Evolutionary conservation across 92 coral and sea anemone genomes (phyloP), one percentile per base, ranked within the genome.

Genomic region (Heliopora coerulea): DNA sequence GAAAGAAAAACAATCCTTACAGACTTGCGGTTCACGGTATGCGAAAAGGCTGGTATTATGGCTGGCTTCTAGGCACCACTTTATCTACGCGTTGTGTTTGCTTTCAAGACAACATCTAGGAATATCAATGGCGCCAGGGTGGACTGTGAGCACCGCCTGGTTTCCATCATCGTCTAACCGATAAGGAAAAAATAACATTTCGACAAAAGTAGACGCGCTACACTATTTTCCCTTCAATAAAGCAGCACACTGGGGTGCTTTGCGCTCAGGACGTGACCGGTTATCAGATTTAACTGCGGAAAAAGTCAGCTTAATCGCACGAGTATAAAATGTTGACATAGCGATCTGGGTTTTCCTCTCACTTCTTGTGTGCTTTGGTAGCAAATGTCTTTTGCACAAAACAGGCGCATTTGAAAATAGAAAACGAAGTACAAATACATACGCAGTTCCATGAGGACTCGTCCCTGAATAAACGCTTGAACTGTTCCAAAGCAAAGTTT

Each of bases 91-190:
- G 50, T 46, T 24, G 32, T 67, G 74, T 67, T 67, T 67, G 46
- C 74, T 24, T 67, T 67, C 33, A 20, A 46, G 58, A 67, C 74
- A 49, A 67, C 50, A 67, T 67, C 74, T 20, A 32, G 59, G 59
- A 67, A 48, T 49, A 67, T 26, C 25, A 48, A 23, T 67, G 74
- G 74, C 74, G 74, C 74, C 74, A 21, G 74, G 39, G n/a, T 2
- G 48, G 44, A 27, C 17, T 8, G 2, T 7, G 7, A 10, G 39
- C 54, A 65, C n/a, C 13, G 59, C 34, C 74, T 67, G 74, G 24
- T 26, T 14, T 34, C 48, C 58, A 34, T 67, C 74, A 67, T 23
- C 8, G 49, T 66, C 34, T 3, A n/a, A 15, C 32, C 58, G 54
- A 46, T 46, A 67, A 56, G 54, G 19, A 65, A 62, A n/a, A 50